Evolutionary conservation across 2,113 vertebrate species (phyloP).

Genomic region (Chaenogobius annularis): DNA sequence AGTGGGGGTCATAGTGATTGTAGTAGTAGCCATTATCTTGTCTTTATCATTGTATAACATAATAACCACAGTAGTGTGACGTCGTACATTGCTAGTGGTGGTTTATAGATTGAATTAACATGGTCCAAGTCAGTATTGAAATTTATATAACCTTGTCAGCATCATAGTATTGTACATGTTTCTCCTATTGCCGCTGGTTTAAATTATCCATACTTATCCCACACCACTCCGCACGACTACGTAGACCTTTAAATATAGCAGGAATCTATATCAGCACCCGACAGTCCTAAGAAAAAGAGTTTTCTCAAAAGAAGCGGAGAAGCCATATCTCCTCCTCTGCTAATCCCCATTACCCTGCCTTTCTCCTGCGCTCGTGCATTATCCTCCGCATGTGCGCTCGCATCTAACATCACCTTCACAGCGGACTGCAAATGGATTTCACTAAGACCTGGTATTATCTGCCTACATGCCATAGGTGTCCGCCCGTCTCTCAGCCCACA

Average conservation of each 20-base stretch:
- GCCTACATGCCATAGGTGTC: slow-evolving; percentile 59
- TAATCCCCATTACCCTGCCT: slow-evolving; percentile 35
- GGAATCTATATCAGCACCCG: neutral
- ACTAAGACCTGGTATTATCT: slow-evolving; percentile 56
- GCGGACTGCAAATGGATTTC: slow-evolving; percentile 42
- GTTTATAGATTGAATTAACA: no score
- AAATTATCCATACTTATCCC: neutral
- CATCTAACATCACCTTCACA: slow-evolving; percentile 38
- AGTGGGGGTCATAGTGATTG: no score
- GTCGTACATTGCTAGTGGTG: no score
- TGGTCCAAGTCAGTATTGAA: no score
- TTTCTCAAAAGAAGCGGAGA: slow-evolving; percentile 12
- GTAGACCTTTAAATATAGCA: neutral
- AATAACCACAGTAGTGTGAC: no score
- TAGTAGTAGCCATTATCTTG: no score
- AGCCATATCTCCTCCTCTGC: slow-evolving; percentile 24
- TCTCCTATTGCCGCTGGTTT: neutral
- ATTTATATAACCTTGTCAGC: no score
- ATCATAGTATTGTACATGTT: no score
- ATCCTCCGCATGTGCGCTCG: slow-evolving; percentile 7
- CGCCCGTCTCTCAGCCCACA: slow-evolving; percentile 47
- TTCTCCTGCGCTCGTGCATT: slow-evolving; percentile 23
- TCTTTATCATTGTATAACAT: no score
- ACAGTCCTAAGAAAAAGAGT: slow-evolving; percentile 18
- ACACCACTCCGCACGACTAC: neutral